These are phyloP conservation scores for Tachina grossa DNA, from an alignment of 2,888 invertebrate genomes.

Conservation along the genomic window DNA sequence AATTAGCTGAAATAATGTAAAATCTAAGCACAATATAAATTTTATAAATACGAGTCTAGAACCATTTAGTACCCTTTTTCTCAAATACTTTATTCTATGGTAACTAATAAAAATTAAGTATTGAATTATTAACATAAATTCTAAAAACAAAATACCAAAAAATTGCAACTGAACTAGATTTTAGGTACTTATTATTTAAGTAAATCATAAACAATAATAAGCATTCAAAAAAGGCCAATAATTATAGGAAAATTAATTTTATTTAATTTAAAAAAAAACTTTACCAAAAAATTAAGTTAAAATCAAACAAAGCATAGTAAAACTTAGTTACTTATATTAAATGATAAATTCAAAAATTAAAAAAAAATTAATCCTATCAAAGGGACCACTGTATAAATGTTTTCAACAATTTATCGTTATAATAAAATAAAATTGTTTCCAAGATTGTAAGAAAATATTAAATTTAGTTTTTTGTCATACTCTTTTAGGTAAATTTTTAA, in stretches of 20 bases:
- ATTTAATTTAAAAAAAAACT: slow-evolving; percentile 25
- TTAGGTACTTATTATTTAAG: slow-evolving; percentile 62
- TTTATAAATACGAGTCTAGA: slow-evolving; percentile 21
- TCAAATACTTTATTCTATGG: slow-evolving; percentile 46
- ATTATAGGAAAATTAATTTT: slow-evolving; percentile 53
- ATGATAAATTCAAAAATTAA: slow-evolving; percentile 11
- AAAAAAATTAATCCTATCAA: slow-evolving; percentile 49
- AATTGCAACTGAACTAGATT: slow-evolving; percentile 64
- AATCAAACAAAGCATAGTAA: slow-evolving; percentile 17
- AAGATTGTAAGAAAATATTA: slow-evolving; percentile 8
- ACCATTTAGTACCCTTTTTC: slow-evolving; percentile 34
- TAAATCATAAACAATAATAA: slow-evolving; percentile 21
- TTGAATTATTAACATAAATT: slow-evolving; percentile 34
- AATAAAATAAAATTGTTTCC: slow-evolving; percentile 44
- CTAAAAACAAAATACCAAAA: slow-evolving; percentile 63
- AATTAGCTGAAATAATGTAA: slow-evolving; percentile 27
- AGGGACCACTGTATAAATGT: slow-evolving; percentile 44
- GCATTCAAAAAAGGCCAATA: slow-evolving; percentile 66
- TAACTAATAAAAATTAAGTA: slow-evolving; percentile 21
- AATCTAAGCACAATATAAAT: slow-evolving; percentile 55
- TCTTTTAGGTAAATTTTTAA: slow-evolving; percentile 4
- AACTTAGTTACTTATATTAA: slow-evolving; percentile 33
- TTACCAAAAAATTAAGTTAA: slow-evolving; percentile 21
- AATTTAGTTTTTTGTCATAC: not conserved
- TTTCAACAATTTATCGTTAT: slow-evolving; percentile 47